Evolutionary conservation across 2,113 vertebrate genomes (phyloP).

Genomic region (Tenebrosternarchus preto): DNA sequence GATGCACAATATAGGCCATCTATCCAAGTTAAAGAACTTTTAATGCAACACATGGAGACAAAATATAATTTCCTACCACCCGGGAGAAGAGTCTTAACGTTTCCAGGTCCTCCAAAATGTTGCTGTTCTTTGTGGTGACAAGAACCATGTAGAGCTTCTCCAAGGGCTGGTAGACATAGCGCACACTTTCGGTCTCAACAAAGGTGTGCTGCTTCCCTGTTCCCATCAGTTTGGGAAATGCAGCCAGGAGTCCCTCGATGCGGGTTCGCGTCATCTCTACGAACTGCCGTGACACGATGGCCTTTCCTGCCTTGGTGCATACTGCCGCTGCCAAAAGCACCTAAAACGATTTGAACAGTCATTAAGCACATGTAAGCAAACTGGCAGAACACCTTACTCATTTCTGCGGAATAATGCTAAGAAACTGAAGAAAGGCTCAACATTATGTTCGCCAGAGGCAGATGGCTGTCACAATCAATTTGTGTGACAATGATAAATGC

Average conservation of each 20-base stretch:
- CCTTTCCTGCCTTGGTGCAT: constrained; percentile 97
- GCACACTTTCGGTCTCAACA: constrained; percentile 96
- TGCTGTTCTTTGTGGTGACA: constrained; percentile 99
- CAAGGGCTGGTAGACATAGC: constrained; percentile 98
- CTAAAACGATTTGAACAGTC: constrained; percentile 62
- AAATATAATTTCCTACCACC: constrained; percentile 80
- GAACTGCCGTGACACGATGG: constrained; percentile 97
- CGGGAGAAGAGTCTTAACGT: constrained; percentile 95
- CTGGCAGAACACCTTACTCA: background rate
- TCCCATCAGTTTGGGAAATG: constrained; percentile 97
- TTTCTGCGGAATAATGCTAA: background rate
- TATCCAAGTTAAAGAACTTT: background rate
- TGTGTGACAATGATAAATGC: background rate
- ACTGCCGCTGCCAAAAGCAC: constrained; percentile 98
- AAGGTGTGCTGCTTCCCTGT: constrained; percentile 98
- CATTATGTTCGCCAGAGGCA: background rate
- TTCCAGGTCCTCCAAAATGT: constrained; percentile 97
- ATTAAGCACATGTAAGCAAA: background rate
- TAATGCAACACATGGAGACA: background rate
- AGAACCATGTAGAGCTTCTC: constrained; percentile 99
- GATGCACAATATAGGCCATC: background rate
- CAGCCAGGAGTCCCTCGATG: constrained; percentile 94
- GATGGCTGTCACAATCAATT: background rate
- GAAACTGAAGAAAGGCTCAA: background rate
- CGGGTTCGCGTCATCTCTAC: constrained; percentile 98